These are phyloP conservation scores for Nipponacmea schrenckii DNA, from an alignment of 2,888 invertebrate species.

Conservation along the genomic window DNA sequence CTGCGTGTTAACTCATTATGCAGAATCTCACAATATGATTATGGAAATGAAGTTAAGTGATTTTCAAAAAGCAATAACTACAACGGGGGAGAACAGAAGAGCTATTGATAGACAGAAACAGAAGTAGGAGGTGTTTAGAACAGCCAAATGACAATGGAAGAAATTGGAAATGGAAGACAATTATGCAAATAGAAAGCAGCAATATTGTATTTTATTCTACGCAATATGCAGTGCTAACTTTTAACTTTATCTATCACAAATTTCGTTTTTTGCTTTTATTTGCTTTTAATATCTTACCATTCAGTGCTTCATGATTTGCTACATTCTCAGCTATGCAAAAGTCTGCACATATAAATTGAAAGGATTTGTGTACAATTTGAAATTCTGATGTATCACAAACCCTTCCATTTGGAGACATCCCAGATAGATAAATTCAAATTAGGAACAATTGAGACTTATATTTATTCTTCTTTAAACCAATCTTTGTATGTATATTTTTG, in stretches of 20 bases:
- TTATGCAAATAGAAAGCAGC: neutral
- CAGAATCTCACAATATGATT: neutral
- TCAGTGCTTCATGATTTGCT: neutral
- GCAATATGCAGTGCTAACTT: conserved; percentile 3
- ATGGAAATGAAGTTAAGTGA: neutral
- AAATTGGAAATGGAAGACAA: neutral
- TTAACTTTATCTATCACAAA: neutral
- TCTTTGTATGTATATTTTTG: neutral
- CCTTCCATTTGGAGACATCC: too few species aligned
- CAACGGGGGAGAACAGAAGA: too few species aligned
- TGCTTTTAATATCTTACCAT: neutral
- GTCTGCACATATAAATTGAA: neutral
- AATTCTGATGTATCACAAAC: too few species aligned
- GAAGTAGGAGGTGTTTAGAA: too few species aligned
- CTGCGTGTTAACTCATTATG: neutral
- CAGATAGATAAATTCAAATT: too few species aligned
- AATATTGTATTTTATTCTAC: neutral
- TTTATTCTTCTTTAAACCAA: too few species aligned
- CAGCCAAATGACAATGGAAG: too few species aligned
- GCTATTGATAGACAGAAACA: too few species aligned
- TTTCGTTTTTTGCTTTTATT: too few species aligned
- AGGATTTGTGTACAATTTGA: neutral
- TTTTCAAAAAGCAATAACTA: neutral
- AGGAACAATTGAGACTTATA: too few species aligned
- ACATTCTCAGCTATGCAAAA: neutral